These are phyloP conservation scores for Saimiri boliviensis DNA, from an alignment of 2,113 vertebrate genomes.

Conservation along the genomic window DNA sequence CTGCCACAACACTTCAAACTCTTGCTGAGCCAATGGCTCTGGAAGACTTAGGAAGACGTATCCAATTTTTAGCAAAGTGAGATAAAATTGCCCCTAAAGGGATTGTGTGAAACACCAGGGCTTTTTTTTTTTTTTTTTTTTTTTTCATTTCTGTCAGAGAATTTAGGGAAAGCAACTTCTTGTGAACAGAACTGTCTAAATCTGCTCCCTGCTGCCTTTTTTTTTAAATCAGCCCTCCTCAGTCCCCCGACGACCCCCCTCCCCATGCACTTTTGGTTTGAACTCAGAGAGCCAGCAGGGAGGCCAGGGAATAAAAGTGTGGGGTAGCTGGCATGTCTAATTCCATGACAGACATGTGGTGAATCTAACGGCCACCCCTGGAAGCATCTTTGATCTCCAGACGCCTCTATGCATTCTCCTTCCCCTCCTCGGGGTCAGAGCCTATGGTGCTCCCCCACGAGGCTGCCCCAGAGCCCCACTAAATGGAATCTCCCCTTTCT, in stretches of 20 bases:
- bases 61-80: conserved; percentile 58
- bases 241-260: not conserved
- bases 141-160: conserved; percentile 37
- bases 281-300: conserved; percentile 68
- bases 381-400: conserved; percentile 73
- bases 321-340: conserved; percentile 67
- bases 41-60: conserved; percentile 53
- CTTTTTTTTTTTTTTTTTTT: not conserved
- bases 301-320: conserved; percentile 64
- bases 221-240: not conserved
- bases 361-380: conserved; percentile 63
- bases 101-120: conserved; percentile 45
- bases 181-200: conserved; percentile 29
- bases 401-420: conserved; percentile 41
- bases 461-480: not conserved
- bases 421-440: conserved; percentile 9
- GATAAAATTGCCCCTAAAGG: conserved; percentile 60
- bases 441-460: not conserved
- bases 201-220: conserved; percentile 9
- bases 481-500: not conserved
- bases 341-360: conserved; percentile 66
- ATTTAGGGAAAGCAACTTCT: conserved; percentile 46
- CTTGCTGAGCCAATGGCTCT: conserved; percentile 53
- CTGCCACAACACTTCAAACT: conserved; percentile 62
- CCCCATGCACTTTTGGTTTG: conserved; percentile 49